Evolutionary conservation across 2,113 vertebrate species (phyloP).

Genomic region (Gasterosteus aculeatus): DNA sequence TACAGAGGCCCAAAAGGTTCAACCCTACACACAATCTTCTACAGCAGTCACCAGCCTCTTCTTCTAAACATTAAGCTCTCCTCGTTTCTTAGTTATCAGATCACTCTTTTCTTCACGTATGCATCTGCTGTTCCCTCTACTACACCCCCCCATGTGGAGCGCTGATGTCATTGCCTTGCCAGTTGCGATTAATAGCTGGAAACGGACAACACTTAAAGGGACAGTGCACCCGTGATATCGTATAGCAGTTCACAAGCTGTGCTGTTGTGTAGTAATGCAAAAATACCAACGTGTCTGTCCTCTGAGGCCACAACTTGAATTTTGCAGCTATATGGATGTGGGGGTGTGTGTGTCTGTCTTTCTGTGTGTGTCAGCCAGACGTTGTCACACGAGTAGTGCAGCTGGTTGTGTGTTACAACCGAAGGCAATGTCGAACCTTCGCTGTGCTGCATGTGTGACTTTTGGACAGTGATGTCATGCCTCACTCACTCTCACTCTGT

Average conservation of each 20-base stretch:
- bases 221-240: slow-evolving; percentile 59
- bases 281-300: not conserved
- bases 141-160: slow-evolving; percentile 60
- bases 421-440: slow-evolving; percentile 58
- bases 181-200: slow-evolving; percentile 83
- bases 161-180: slow-evolving; percentile 80
- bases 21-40: not conserved
- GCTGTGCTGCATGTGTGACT: slow-evolving; percentile 69
- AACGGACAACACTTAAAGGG: slow-evolving; percentile 80
- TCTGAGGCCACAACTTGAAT: not conserved
- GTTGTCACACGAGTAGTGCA: slow-evolving; percentile 45
- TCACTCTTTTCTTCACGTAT: slow-evolving; percentile 26
- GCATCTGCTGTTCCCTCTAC: slow-evolving; percentile 34
- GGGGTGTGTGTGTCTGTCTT: not conserved
- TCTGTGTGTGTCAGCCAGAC: slow-evolving; percentile 33
- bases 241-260: not conserved
- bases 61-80: slow-evolving; percentile 14
- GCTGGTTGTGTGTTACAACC: slow-evolving; percentile 64
- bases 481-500: slow-evolving; percentile 72
- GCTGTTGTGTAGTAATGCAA: slow-evolving; percentile 11
- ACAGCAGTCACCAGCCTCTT: not conserved
- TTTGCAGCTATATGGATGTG: slow-evolving; percentile 19
- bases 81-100: slow-evolving; percentile 44
- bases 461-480: slow-evolving; percentile 78
- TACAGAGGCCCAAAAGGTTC: slow-evolving; percentile 24